Conservation (phyloP, 2,888 invertebrate genomes). For the Leptopilina drosophilae region DNA sequence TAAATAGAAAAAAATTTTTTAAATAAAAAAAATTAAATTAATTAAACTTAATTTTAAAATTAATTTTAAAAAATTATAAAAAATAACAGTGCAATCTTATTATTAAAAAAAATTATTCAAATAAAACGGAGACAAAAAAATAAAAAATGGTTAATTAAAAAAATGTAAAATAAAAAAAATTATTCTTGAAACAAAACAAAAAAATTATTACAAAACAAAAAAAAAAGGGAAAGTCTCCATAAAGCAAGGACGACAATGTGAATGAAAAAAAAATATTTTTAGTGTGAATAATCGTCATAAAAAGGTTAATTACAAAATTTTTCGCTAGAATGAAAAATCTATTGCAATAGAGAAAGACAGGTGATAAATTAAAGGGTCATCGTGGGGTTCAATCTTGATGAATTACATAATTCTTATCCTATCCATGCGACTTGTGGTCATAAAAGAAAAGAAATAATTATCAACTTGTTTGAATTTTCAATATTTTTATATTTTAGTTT, state of each 20-base stretch:
- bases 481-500: background rate
- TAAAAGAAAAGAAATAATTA: constrained; percentile 1
- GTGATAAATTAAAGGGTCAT: constrained; percentile 32
- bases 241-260: too few species aligned
- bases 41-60: too few species aligned
- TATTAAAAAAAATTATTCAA: too few species aligned
- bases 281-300: constrained; percentile 1
- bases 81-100: too few species aligned
- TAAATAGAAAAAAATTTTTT: too few species aligned
- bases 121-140: too few species aligned
- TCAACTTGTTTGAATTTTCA: background rate
- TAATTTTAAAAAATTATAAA: too few species aligned
- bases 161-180: background rate
- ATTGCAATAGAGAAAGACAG: constrained; percentile 24
- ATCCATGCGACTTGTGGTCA: background rate
- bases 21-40: too few species aligned
- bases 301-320: constrained; percentile 1
- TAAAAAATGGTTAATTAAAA: background rate
- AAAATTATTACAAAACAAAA: background rate
- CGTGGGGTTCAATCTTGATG: background rate
- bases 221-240: background rate
- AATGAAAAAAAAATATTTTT: background rate
- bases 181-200: background rate
- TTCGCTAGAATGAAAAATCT: background rate
- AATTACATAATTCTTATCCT: background rate